Evolutionary conservation across 2,797 vertebrate genomes (phyloP), one percentile per base, ranked within the genome.

Genomic region (Danio choprae): DNA sequence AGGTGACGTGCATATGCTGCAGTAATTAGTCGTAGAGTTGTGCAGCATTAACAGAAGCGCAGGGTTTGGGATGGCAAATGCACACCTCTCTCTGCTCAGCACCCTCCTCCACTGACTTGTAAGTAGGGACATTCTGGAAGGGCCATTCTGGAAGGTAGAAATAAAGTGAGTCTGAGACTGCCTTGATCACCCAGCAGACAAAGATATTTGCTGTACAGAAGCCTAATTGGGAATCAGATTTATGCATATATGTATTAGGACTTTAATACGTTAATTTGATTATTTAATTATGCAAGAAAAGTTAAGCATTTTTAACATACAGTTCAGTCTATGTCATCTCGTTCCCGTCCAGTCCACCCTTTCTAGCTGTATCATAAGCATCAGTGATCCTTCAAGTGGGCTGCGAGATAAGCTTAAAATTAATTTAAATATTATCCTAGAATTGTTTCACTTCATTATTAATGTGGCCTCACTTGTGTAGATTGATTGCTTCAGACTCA

Each of bases 21-120:
- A 82, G 87, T 92, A 92, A 92, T 92, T 91, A 91, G 86, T 89
- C 88, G 88, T 77, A 86, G 85, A 81, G 85, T 85, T 80, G 75
- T 84, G 81, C 76, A 53, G 59, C 84, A 89, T 84, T 86, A 65
- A 81, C 89, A 85, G 86, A 86, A 65, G 59, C 16, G 60, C 22
- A 73, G 72, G 44, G 41, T 65, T 48, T 86, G 86, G 43, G 65
- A 83, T 77, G 70, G 48, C 41, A 78, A 70, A 74, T 48, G 74
- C 16, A 69, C 71, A 77, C 79, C 68, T 74, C 84, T 77, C 60
- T 81, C 79, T 84, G 58, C 81, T 83, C 46, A 5, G 20, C 48
- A 63, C 29, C 82, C 44, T 58, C 44, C 58, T 38, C n/a, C 15
- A 8, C 50, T 77, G 58, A 65, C 50, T 79, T 41, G 60, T 76